Percentiles rank a stretch among this genome's conserved stretches.
Evolutionary conservation across 2,888 invertebrate species (phyloP).

Genomic region (Chloroclystis v-ata): DNA sequence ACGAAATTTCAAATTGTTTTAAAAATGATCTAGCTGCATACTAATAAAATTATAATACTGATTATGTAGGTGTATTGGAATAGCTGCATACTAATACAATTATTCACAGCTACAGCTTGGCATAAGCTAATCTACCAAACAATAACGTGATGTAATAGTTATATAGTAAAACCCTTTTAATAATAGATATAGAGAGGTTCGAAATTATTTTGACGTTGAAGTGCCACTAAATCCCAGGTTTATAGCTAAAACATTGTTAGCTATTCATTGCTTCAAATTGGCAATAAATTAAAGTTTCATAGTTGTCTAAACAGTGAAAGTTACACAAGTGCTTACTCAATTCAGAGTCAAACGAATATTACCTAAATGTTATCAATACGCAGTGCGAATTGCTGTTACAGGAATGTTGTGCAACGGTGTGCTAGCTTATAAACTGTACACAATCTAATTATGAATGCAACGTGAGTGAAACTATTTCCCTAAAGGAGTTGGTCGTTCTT

Average conservation of each 20-base stretch:
- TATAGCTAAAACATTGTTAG: neutral
- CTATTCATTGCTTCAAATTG: constrained; percentile 7
- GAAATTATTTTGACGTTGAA: too few relatives aligned
- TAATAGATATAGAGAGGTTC: too few relatives aligned
- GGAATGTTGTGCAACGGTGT: constrained; percentile 12
- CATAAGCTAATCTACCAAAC: too few relatives aligned
- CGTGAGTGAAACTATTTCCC: neutral
- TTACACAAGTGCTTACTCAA: constrained; percentile 15
- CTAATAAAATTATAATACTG: too few relatives aligned
- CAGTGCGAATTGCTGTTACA: constrained; percentile 6
- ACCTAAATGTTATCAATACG: constrained; percentile 18
- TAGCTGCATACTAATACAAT: too few relatives aligned
- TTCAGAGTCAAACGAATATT: constrained; percentile 15
- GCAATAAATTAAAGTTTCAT: constrained; percentile 14
- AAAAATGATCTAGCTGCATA: too few relatives aligned
- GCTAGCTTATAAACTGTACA: constrained; percentile 1
- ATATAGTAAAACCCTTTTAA: too few relatives aligned
- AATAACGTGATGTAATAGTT: too few relatives aligned
- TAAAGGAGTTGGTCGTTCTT: neutral
- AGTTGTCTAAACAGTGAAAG: constrained; percentile 7
- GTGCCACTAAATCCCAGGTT: neutral
- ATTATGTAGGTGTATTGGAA: too few relatives aligned
- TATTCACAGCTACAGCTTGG: too few relatives aligned
- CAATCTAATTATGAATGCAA: neutral
- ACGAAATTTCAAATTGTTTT: too few relatives aligned